phyloP scores from a whole-genome alignment of 2,113 vertebrate genomes.

The Oncorhynchus mykiss region DNA sequence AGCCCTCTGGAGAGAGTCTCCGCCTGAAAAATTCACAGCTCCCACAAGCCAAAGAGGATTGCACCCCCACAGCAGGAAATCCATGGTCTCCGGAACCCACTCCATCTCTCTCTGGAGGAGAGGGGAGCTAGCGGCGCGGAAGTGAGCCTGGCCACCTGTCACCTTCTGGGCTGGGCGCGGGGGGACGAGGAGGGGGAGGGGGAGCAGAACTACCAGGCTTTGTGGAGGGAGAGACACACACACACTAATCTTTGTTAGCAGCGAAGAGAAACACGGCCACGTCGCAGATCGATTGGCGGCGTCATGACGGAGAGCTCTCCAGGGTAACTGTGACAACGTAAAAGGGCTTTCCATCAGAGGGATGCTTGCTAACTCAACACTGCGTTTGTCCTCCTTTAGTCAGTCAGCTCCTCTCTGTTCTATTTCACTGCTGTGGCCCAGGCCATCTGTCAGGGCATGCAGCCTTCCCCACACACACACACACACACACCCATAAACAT shows the following conservation, averaged over 20 bases:
- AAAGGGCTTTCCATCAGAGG: slow-evolving; percentile 15
- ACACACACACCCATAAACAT: not conserved
- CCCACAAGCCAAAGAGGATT: slow-evolving; percentile 40
- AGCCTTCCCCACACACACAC: slow-evolving; percentile 33
- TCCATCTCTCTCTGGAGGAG: slow-evolving; percentile 34
- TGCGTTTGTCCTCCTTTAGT: not conserved
- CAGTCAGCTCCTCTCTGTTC: slow-evolving; percentile 1
- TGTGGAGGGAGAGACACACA: not conserved
- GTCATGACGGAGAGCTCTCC: slow-evolving; percentile 35
- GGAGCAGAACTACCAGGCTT: slow-evolving; percentile 8
- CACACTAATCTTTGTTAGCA: slow-evolving; percentile 1
- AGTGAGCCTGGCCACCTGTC: slow-evolving; percentile 58
- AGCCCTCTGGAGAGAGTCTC: slow-evolving; percentile 53
- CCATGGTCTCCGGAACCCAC: slow-evolving; percentile 45
- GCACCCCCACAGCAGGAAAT: slow-evolving; percentile 50
- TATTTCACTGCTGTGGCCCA: slow-evolving; percentile 12
- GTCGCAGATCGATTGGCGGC: slow-evolving; percentile 41
- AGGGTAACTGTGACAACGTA: slow-evolving; percentile 37
- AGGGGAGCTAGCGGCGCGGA: slow-evolving; percentile 18
- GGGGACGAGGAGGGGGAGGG: slow-evolving; percentile 13
- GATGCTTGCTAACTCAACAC: slow-evolving; percentile 25
- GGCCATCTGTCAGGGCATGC: slow-evolving; percentile 72
- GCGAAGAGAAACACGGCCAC: slow-evolving; percentile 12
- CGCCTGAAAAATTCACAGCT: slow-evolving; percentile 60
- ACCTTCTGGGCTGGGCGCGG: slow-evolving; percentile 37